Percentiles rank a stretch among this genome's conserved stretches.
Evolutionary conservation across 2,113 vertebrate species (phyloP).

Genomic region (Oxyura jamaicensis): DNA sequence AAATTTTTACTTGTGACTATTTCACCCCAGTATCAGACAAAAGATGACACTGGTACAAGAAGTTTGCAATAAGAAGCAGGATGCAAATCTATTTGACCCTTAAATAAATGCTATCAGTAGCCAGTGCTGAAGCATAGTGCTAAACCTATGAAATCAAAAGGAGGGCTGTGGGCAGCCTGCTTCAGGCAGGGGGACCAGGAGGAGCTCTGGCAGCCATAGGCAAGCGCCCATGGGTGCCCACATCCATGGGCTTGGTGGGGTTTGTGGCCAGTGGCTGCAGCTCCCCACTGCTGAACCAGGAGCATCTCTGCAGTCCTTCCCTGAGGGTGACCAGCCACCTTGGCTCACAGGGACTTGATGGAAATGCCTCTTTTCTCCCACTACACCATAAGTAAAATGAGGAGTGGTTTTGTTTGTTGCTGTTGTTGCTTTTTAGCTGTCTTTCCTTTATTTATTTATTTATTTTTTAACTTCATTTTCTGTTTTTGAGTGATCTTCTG

Average conservation of each 20-base stretch:
- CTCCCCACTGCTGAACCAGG: rapidly evolving
- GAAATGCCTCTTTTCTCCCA: background rate
- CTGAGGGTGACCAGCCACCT: background rate
- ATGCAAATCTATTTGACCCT: background rate
- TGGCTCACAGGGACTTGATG: background rate
- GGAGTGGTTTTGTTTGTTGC: no score
- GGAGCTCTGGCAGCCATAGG: background rate
- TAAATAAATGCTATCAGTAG: background rate
- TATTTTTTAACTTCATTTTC: background rate
- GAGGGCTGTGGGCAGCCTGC: background rate
- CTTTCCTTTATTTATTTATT: no score
- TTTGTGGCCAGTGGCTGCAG: background rate
- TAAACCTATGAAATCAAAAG: no score
- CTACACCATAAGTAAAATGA: background rate
- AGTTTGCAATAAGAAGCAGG: background rate
- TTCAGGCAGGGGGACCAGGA: background rate
- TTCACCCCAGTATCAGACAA: background rate
- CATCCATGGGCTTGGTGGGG: rapidly evolving
- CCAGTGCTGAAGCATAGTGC: background rate
- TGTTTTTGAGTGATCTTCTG: background rate
- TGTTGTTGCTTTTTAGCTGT: no score
- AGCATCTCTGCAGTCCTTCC: background rate
- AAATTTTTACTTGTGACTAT: background rate
- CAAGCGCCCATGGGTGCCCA: no score
- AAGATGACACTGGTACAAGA: background rate